Evolutionary conservation across 2,888 invertebrate genomes (phyloP), one percentile per base, ranked within the genome.

Genomic region (Clunio marinus): DNA sequence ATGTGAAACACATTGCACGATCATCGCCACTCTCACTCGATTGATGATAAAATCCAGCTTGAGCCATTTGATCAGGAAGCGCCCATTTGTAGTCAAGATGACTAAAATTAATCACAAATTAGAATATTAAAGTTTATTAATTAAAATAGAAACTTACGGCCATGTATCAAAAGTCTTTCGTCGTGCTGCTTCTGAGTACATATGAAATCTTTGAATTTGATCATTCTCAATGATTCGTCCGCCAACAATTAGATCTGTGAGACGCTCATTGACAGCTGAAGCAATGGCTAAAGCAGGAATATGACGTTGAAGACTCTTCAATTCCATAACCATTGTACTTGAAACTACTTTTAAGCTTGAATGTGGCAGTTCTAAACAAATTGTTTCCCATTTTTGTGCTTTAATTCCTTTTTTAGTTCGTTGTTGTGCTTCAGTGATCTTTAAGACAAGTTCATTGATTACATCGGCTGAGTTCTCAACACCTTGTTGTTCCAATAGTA

Each of bases 41-140:
- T 77, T 95, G 93, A 79, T 96, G 94, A 80, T 94, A 96, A 80
- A 96, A 96, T 15, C 96, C 96, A 1, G 96, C 96, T 77, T 96
- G 94, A 3, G 96, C 95, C 96, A 96, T 96, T 76, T 93, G 93
- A 73, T 93, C 93, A 0, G 96, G 96, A 69, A 95, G 77, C 3
- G 96, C 96, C 95, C 96, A 96, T 79, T 93, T 93, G 75, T 45
- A 76, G 75, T 59, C 45, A 25, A 66, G 27, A 15, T 66, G 66
- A 3, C 51, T 51, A 13, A 51, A 51, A 32, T 32, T 32, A 32
- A 32, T n/a, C n/a, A n/a, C n/a, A n/a, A n/a, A n/a, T n/a, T n/a
- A 35, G 10, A 35, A 32, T 37, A 27, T 59, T 70, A 45, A 7
- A 41, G 13, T 41, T 41, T 41, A 13, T 41, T 41, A 41, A 13